These are phyloP conservation scores for Falco punctatus DNA, from an alignment of 2,113 vertebrate species.

Conservation along the genomic window DNA sequence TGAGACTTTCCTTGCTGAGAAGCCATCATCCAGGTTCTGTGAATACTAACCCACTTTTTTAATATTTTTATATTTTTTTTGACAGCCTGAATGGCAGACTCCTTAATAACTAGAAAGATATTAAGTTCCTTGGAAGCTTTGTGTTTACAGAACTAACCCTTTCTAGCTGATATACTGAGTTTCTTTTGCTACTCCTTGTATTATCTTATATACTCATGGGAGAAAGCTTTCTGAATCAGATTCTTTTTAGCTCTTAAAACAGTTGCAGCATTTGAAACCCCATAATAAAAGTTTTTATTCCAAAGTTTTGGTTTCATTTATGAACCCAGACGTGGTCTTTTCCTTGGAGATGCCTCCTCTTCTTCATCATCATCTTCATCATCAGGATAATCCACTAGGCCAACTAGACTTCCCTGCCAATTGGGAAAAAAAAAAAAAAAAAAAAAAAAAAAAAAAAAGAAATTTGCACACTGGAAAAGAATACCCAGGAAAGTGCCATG, in stretches of 20 bases:
- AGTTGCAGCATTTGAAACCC: constrained; percentile 83
- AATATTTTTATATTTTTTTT: not conserved
- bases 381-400: constrained; percentile 97
- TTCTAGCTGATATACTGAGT: constrained; percentile 74
- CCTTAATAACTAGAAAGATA: constrained; percentile 75
- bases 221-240: constrained; percentile 80
- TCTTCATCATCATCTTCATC: constrained; percentile 97
- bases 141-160: constrained; percentile 78
- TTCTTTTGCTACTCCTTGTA: constrained; percentile 81
- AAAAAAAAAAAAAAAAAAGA: not conserved
- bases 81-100: constrained; percentile 84
- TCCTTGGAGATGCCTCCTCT: constrained; percentile 90
- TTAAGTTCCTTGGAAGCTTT: constrained; percentile 77
- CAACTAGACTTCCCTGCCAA: constrained; percentile 88
- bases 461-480: not conserved
- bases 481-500: not conserved
- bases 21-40: constrained; percentile 85
- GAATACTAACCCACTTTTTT: constrained; percentile 73
- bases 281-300: constrained; percentile 61
- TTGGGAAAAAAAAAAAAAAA: not conserved
- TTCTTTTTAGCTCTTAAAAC: constrained; percentile 77
- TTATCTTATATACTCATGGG: constrained; percentile 76
- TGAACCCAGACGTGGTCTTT: constrained; percentile 94
- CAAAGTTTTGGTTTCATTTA: constrained; percentile 78
- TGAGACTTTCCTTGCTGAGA: constrained; percentile 74